Evolutionary conservation across 1,140 invertebrate genomes (phyloP).

Genomic region (Marisa cornuarietis): DNA sequence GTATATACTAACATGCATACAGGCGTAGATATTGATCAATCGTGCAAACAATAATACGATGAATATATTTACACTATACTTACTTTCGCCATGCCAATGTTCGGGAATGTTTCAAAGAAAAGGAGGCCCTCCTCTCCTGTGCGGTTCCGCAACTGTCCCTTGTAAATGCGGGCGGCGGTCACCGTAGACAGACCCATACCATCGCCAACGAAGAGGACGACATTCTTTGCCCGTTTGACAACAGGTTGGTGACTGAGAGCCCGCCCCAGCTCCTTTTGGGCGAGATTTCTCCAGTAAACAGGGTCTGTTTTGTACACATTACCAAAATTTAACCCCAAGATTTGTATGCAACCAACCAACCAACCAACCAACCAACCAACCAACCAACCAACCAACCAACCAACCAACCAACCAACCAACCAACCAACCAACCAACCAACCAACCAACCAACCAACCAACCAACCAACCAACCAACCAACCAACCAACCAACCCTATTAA

Average conservation of each 20-base stretch:
- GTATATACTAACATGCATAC: not conserved
- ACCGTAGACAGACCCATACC: conserved; percentile 93
- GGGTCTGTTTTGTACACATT: conserved; percentile 26
- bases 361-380: conserved; percentile 15
- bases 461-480: not conserved
- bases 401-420: conserved; percentile 14
- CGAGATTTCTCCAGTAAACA: conserved; percentile 32
- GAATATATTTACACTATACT: not conserved
- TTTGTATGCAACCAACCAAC: not conserved
- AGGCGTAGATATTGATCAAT: not conserved
- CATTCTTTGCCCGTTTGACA: conserved; percentile 78
- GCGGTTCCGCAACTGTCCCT: conserved; percentile 70
- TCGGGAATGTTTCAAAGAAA: conserved; percentile 80
- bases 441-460: conserved; percentile 2
- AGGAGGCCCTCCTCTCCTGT: conserved; percentile 69
- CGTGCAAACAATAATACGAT: no score
- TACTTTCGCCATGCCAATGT: conserved; percentile 78
- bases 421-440: conserved; percentile 15
- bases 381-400: conserved; percentile 15
- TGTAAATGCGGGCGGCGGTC: conserved; percentile 81
- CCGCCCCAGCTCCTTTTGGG: conserved; percentile 24
- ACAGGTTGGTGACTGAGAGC: conserved; percentile 28
- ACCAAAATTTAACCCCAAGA: not conserved
- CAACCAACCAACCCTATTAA: not conserved
- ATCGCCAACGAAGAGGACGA: conserved; percentile 92